Evolutionary conservation across 2,797 vertebrate genomes (phyloP), one percentile per base, ranked within the genome.

Genomic region (Psittacula derbiana): DNA sequence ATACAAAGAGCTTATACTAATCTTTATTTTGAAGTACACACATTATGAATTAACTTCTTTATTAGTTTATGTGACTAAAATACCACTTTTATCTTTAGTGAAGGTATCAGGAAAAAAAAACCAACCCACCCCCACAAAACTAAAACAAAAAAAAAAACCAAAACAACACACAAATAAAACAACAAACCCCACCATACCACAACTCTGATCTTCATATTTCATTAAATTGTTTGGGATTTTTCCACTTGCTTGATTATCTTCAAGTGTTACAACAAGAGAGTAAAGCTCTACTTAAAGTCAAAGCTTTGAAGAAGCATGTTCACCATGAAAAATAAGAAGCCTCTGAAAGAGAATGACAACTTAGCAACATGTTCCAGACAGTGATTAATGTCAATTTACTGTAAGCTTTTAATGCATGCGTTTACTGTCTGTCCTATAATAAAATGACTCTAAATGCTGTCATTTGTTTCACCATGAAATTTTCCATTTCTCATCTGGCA

Each of bases 401-500:
- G 5, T 6, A 52, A 40, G 33, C 19, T 95, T 82, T 79, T 75
- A 84, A 72, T 7, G 11, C 0, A 11, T 12, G 8, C 92, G 24
- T 61, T 86, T 58, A 80, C 30, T 52, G n/a, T 36, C 79, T 95
- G 28, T 74, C 65, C 61, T 69, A 11, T 57, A 74, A 86, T 61
- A 83, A 91, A 83, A 11, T 12, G 20, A 78, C 46, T 72, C 16
- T 75, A 81, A 92, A 84, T 73, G 64, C 66, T 92, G 58, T 71
- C 40, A 47, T 79, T 93, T 61, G 3, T 70, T 93, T 65, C 72
- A 24, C 80, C n/a, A 67, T 28, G 81, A 87, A 72, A 72, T 82
- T 74, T 92, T 85, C 72, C n/a, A 28, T 79, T 92, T 92, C 65
- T 96, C n/a, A 74, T 52, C 57, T 18, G 23, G 69, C 80, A 83